Percentiles rank a stretch among this genome's conserved stretches.
These are phyloP conservation scores for Drosophila biarmipes DNA, from an alignment of 1,140 invertebrate species.

Conservation along the genomic window DNA sequence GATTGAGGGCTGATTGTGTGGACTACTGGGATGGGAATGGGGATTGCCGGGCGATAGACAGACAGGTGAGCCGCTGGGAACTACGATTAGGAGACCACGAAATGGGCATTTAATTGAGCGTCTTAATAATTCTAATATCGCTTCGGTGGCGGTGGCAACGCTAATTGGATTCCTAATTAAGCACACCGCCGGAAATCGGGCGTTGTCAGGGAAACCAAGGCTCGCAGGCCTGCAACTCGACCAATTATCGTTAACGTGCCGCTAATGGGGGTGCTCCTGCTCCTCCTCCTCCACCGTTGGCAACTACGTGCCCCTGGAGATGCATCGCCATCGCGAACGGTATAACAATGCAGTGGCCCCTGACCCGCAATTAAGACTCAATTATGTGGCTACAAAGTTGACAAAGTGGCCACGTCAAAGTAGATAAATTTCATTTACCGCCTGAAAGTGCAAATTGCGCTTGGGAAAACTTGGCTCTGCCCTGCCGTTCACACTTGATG, in stretches of 20 bases:
- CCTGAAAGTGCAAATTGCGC: constrained; percentile 43
- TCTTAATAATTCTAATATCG: constrained; percentile 52
- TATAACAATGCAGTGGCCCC: constrained; percentile 13
- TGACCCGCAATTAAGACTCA: constrained; percentile 63
- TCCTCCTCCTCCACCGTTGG: neutral
- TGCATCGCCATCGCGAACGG: constrained; percentile 6
- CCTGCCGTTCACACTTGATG: constrained; percentile 35
- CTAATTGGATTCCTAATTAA: constrained; percentile 75
- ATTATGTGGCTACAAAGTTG: constrained; percentile 68
- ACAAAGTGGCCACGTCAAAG: constrained; percentile 50
- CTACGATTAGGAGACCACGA: constrained; percentile 1
- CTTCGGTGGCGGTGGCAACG: constrained; percentile 37
- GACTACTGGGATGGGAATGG: too few species aligned
- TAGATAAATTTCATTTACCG: constrained; percentile 54
- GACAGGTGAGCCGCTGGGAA: constrained; percentile 7
- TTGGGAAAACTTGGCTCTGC: constrained; percentile 18
- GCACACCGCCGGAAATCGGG: constrained; percentile 25
- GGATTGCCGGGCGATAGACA: constrained; percentile 3
- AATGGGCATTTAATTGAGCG: constrained; percentile 69
- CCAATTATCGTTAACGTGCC: constrained; percentile 46
- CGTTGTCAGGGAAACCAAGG: constrained; percentile 36
- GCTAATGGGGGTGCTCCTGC: constrained; percentile 23
- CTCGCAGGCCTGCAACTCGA: constrained; percentile 22
- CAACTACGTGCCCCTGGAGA: constrained; percentile 28
- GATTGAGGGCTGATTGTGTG: constrained; percentile 24